Evolutionary conservation across 2,888 invertebrate species (phyloP), one percentile per base, ranked within the genome.

Genomic region (Platerodrilus igneus): DNA sequence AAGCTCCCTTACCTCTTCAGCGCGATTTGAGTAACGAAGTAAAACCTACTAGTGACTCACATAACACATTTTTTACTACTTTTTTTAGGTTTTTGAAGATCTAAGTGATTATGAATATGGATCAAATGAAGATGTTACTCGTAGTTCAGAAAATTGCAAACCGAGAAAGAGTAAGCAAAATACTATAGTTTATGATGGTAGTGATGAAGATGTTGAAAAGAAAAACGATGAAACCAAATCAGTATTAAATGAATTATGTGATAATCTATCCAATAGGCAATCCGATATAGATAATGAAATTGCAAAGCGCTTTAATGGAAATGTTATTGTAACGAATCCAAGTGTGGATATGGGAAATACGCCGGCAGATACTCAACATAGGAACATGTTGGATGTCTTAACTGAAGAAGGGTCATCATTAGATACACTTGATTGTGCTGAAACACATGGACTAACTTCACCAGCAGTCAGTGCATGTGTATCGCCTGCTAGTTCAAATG

Each of bases 401-500:
- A 69, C 74, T 3, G 83, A 83, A 48, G 81, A 81, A 50, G 68
- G 50, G 17, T 47, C 49, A 18, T 62, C 63, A 2, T 46, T 64
- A 31, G 67, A 64, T 41, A 63, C 64, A 3, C 70, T 75, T 47
- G 74, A 75, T 0, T 70, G 73, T 17, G 69, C 70, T 26, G 68
- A 66, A 48, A 58, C 63, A 1, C 70, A 71, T 37, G 69, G 68
- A 3, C 51, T 67, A 44, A 60, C 62, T 8, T 62, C 68, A 45
- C 63, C 67, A 16, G 58, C 70, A 1, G 62, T 54, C 54, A 70
- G 57, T 1, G 76, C 78, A 19, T 87, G 90, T 56, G 84, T 83
- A 3, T 90, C 90, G 0, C 90, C 91, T 0, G 89, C 87, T 7
- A 89, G 89, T 56, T 90, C 89, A n/a, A 88, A 90, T 63, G 91